Evolutionary conservation across 2,888 invertebrate genomes (phyloP).

Genomic region (Orgyia antiqua): DNA sequence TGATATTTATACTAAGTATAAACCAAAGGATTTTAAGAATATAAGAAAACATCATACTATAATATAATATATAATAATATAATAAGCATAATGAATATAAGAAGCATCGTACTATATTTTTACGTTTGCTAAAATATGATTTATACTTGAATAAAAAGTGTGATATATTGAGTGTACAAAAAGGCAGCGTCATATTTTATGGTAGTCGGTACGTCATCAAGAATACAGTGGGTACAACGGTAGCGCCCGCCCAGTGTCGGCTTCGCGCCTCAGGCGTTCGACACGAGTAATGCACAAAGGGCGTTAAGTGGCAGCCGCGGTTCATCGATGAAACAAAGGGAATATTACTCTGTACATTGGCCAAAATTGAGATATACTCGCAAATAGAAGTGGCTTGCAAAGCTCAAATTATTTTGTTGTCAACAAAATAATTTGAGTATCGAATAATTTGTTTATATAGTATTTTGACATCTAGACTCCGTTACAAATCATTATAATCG

Average conservation of each 20-base stretch:
- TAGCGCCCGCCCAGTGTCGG: constrained; percentile 13
- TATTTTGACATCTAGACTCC: constrained; percentile 1
- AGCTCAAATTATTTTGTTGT: constrained; percentile 28
- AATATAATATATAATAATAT: too few relatives aligned
- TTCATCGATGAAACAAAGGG: constrained; percentile 53
- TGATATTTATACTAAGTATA: too few relatives aligned
- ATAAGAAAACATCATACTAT: too few relatives aligned
- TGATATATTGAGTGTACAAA: constrained; percentile 13
- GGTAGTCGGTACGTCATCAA: constrained; percentile 15
- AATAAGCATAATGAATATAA: too few relatives aligned
- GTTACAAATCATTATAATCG: too few relatives aligned
- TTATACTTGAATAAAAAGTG: constrained; percentile 3
- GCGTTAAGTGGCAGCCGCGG: constrained; percentile 48
- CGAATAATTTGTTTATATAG: background rate
- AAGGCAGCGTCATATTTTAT: constrained; percentile 17
- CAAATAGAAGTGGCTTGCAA: constrained; percentile 23
- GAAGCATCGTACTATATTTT: too few relatives aligned
- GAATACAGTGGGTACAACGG: constrained; percentile 9
- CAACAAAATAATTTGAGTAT: too few relatives aligned
- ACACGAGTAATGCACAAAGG: constrained; percentile 60
- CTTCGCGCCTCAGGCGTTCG: constrained; percentile 35
- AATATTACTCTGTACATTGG: constrained; percentile 28
- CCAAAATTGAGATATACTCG: constrained; percentile 31
- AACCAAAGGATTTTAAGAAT: too few relatives aligned
- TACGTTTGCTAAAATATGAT: too few relatives aligned